Percentiles rank a stretch among this genome's conserved stretches.
These are phyloP conservation scores for Hypomecis atomaria DNA, from an alignment of 2,888 invertebrate genomes.

Conservation along the genomic window DNA sequence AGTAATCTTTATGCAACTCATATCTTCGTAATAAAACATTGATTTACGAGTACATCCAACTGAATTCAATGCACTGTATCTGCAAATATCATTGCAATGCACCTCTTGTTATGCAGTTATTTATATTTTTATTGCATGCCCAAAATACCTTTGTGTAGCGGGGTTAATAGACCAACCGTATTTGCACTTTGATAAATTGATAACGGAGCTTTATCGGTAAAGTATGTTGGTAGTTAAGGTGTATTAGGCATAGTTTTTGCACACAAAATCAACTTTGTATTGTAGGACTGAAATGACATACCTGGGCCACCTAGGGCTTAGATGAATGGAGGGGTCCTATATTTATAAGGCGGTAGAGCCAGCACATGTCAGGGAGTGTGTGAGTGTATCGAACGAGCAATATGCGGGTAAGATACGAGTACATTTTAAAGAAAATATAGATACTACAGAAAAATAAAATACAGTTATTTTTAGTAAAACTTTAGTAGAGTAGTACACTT, in stretches of 20 bases:
- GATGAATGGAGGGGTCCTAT: conserved; percentile 68
- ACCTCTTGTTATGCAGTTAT: conserved; percentile 4
- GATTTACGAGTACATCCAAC: conserved; percentile 7
- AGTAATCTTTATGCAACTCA: background rate
- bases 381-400: conserved; percentile 54
- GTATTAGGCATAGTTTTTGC: conserved; percentile 1
- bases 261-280: conserved; percentile 6
- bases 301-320: conserved; percentile 24
- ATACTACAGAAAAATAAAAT: too few species aligned
- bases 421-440: background rate
- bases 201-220: conserved; percentile 19
- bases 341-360: conserved; percentile 67
- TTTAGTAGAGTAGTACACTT: too few species aligned
- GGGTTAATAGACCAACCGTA: conserved; percentile 18
- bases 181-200: conserved; percentile 24
- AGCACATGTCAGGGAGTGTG: conserved; percentile 52
- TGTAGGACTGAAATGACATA: conserved; percentile 32
- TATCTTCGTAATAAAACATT: conserved; percentile 1
- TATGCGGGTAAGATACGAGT: conserved; percentile 61
- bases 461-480: too few species aligned
- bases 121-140: conserved; percentile 9
- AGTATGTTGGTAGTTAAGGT: conserved; percentile 31
- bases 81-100: conserved; percentile 13
- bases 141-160: conserved; percentile 17
- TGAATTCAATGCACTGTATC: conserved; percentile 9